Evolutionary conservation across 2,888 invertebrate species (phyloP).

Genomic region (Coremacera marginata): DNA sequence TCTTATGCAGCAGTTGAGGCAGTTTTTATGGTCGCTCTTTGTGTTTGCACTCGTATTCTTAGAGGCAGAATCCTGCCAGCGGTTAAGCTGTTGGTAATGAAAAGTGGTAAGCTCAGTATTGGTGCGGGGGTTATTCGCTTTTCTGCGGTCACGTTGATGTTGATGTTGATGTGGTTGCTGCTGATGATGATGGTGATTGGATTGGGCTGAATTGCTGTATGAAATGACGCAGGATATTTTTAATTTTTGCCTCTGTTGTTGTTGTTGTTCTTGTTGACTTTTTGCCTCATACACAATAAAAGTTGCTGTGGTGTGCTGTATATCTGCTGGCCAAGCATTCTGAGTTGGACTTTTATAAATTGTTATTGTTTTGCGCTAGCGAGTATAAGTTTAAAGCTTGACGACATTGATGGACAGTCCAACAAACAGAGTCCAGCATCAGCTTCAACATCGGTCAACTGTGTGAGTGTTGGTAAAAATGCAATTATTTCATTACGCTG

Average conservation of each 20-base stretch:
- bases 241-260: conserved; percentile 6
- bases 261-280: not conserved
- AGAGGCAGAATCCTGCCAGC: not conserved
- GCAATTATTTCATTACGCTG: conserved; percentile 62
- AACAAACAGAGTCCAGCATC: conserved; percentile 25
- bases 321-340: not conserved
- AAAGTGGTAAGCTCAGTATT: not conserved
- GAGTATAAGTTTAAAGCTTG: not conserved
- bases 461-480: conserved; percentile 45
- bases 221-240: conserved; percentile 29
- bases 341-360: conserved; percentile 14
- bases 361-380: conserved; percentile 1
- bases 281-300: not conserved
- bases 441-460: not conserved
- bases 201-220: conserved; percentile 21
- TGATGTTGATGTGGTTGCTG: conserved; percentile 22
- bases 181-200: conserved; percentile 20
- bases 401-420: conserved; percentile 28
- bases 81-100: not conserved
- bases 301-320: conserved; percentile 52
- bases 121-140: not conserved
- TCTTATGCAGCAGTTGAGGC: conserved; percentile 54
- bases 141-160: not conserved
- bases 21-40: not conserved
- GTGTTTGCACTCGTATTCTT: not conserved